Conservation (phyloP, 2,888 invertebrate genomes). For the Archaeoteleia sp. region DNA sequence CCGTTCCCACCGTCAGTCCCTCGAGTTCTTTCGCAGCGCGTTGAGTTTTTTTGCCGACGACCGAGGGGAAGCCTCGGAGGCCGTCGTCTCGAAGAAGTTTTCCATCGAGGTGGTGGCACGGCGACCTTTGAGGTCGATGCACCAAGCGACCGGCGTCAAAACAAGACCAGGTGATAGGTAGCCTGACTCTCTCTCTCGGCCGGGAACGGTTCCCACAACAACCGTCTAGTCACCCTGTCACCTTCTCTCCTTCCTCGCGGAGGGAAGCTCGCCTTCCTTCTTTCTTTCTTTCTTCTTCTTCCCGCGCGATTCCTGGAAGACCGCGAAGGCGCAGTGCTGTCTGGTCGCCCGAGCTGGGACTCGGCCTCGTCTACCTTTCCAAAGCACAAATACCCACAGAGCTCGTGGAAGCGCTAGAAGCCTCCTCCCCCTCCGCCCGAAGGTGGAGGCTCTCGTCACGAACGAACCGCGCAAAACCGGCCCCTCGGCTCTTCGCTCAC, state of each 20-base stretch:
- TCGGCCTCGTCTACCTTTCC: conserved; percentile 59
- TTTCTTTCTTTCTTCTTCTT: conserved; percentile 47
- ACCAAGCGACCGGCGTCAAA: conserved; percentile 69
- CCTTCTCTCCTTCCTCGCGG: conserved; percentile 41
- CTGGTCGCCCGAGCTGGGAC: conserved; percentile 64
- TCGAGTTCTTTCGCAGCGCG: conserved; percentile 5
- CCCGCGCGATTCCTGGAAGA: conserved; percentile 60
- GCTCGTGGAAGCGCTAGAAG: conserved; percentile 27
- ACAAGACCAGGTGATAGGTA: conserved; percentile 66
- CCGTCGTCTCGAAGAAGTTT: conserved; percentile 39
- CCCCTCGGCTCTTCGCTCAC: conserved; percentile 56
- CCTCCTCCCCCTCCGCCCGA: conserved; percentile 15
- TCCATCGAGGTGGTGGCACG: conserved; percentile 56
- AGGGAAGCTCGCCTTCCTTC: conserved; percentile 41
- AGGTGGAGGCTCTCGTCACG: conserved; percentile 56
- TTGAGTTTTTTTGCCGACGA: conserved; percentile 1
- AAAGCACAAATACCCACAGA: conserved; percentile 59
- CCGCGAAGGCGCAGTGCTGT: conserved; percentile 68
- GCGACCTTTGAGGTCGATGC: conserved; percentile 75
- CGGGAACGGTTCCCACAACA: conserved; percentile 71
- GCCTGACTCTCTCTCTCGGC: conserved; percentile 49
- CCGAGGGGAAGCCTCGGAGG: conserved; percentile 9
- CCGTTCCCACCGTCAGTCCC: conserved; percentile 27
- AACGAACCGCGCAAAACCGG: conserved; percentile 66
- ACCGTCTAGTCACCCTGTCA: conserved; percentile 70